These are phyloP conservation scores for Syngnathus scovelli DNA, from an alignment of 2,113 vertebrate species.

Conservation along the genomic window DNA sequence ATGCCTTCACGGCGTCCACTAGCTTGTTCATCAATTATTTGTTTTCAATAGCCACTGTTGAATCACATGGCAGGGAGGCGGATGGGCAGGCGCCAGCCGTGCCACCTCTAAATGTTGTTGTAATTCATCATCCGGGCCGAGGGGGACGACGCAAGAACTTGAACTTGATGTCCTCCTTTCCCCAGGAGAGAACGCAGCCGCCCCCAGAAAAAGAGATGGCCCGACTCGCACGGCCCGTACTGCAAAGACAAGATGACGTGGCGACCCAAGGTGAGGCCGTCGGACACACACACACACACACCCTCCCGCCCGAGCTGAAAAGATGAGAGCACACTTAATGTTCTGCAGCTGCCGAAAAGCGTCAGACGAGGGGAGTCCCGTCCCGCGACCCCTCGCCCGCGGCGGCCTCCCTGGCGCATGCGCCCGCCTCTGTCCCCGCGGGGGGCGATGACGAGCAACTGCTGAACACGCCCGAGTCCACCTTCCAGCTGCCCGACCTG, in stretches of 20 bases:
- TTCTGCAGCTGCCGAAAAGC: constrained; percentile 75
- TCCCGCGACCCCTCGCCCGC: constrained; percentile 89
- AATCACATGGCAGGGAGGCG: too few species aligned
- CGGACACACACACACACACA: too few species aligned
- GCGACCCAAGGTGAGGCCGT: constrained; percentile 80
- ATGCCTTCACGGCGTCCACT: too few species aligned
- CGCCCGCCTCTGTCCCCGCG: constrained; percentile 85
- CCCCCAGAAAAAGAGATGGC: constrained; percentile 72
- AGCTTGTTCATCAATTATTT: too few species aligned
- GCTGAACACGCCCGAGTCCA: constrained; percentile 92
- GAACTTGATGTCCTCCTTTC: constrained; percentile 73
- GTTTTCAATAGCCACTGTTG: too few species aligned
- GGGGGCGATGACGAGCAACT: constrained; percentile 75
- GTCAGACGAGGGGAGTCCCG: constrained; percentile 88
- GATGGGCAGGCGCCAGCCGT: too few species aligned
- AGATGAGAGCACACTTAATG: too few species aligned
- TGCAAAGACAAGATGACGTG: constrained; percentile 89
- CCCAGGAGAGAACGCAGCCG: constrained; percentile 68
- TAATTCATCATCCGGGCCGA: too few species aligned
- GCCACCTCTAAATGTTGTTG: too few species aligned
- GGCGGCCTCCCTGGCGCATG: constrained; percentile 89
- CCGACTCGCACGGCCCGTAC: constrained; percentile 68
- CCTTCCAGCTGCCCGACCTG: constrained; percentile 96
- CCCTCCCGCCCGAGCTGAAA: too few species aligned
- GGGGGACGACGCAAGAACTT: too few species aligned